phyloP scores from a whole-genome alignment of 2,113 vertebrate genomes.

The Gobiocypris rarus region DNA sequence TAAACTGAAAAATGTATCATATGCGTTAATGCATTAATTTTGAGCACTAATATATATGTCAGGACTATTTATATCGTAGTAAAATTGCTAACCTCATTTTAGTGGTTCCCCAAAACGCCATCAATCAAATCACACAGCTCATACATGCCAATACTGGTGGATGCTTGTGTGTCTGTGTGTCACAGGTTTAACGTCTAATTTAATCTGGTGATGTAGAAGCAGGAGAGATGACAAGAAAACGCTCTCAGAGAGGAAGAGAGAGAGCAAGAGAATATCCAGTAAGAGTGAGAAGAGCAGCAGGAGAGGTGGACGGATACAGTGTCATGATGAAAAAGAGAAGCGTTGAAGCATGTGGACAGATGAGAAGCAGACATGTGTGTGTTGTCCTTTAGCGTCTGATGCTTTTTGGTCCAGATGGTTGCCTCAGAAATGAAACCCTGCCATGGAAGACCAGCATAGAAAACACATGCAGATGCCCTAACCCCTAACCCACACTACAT shows the following conservation, averaged over 20 bases:
- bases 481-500: background rate
- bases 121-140: constrained; percentile 42
- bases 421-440: constrained; percentile 39
- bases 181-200: constrained; percentile 8
- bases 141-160: background rate
- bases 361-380: constrained; percentile 38
- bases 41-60: background rate
- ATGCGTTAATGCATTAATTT: no score
- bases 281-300: constrained; percentile 9
- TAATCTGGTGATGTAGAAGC: constrained; percentile 55
- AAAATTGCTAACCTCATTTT: constrained; percentile 4
- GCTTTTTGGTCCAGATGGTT: constrained; percentile 42
- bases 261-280: background rate
- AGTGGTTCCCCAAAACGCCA: constrained; percentile 19
- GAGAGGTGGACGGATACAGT: constrained; percentile 1
- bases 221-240: constrained; percentile 28
- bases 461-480: constrained; percentile 7
- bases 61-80: no score
- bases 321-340: constrained; percentile 17
- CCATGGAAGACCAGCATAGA: constrained; percentile 29
- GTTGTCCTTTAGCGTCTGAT: constrained; percentile 19
- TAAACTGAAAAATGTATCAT: no score
- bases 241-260: background rate
- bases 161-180: constrained; percentile 36
- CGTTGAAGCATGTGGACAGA: constrained; percentile 15